Evolutionary conservation across 1,140 invertebrate species (phyloP).

Genomic region (Drosophila willistoni): DNA sequence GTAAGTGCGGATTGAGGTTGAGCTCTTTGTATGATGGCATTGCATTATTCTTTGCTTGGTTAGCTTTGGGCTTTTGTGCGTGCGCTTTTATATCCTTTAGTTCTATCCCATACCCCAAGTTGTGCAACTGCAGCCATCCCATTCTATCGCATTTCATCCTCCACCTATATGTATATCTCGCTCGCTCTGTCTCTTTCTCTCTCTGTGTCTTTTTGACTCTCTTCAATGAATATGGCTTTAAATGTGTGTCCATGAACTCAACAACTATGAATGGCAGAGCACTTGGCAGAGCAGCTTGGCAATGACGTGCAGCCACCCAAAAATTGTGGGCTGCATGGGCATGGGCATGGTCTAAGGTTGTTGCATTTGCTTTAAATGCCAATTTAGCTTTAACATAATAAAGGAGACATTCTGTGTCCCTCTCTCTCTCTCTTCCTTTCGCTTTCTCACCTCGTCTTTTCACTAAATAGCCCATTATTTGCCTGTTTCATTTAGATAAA

Average conservation of each 20-base stretch:
- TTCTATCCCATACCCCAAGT: background rate
- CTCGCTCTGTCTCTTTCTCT: background rate
- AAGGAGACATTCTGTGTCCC: background rate
- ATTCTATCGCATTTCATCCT: no score
- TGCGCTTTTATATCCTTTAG: background rate
- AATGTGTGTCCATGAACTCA: constrained; percentile 65
- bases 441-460: no score
- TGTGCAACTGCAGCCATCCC: constrained; percentile 18
- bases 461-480: constrained; percentile 4
- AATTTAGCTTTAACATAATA: constrained; percentile 12
- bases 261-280: constrained; percentile 30
- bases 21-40: constrained; percentile 11
- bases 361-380: constrained; percentile 18
- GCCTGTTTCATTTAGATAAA: constrained; percentile 36
- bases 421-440: background rate
- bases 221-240: constrained; percentile 66
- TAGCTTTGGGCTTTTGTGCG: constrained; percentile 38
- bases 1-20: background rate
- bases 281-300: constrained; percentile 33
- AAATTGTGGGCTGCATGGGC: background rate
- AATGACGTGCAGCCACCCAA: constrained; percentile 52
- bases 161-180: background rate
- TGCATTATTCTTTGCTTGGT: constrained; percentile 11
- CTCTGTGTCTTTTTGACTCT: background rate
- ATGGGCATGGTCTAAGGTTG: background rate